Evolutionary conservation across 1,140 invertebrate genomes (phyloP), one percentile per base, ranked within the genome.

Genomic region (Papilio polytes): DNA sequence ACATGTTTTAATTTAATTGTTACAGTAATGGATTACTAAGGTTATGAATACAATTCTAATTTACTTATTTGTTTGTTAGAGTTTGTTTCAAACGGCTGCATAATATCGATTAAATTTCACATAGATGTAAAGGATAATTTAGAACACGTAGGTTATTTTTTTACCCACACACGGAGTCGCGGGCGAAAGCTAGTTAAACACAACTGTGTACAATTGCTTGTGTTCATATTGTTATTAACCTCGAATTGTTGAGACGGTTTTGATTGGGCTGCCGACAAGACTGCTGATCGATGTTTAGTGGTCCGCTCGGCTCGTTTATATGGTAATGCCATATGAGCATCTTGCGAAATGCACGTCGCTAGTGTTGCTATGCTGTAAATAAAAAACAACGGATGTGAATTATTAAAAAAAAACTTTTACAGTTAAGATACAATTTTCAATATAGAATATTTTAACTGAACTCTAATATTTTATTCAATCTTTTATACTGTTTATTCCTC

Each of bases 341-440:
- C 41, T 76, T 76, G 22, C 74, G 74, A 76, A 76, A 76, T 76
- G 46, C 74, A 76, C 12, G n/a, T 8, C 18, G 20, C 44, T 76
- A 76, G 74, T 48, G 74, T 76, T 20, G 46, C 74, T 20, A 76
- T 26, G 74, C 20, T 76, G 53, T 76, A 22, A 48, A 13, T n/a
- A 10, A 13, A 3, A 70, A 48, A 51, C 51, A 6, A 8, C 20
- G 44, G 44, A 76, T 22, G 7, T 13, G 4, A 7, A 31, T 36
- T 7, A 36, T 53, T n/a, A 53, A 53, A n/a, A 53, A 53, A 53
- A 48, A 48, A 13, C 36, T 6, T 7, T 15, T 48, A 48, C 46
- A 48, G 12, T 48, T 48, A 48, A 48, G 46, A 41, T 41, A 8
- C 4, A 7, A 41, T 41, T 41, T 41, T 8, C 36, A 41, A 41